phyloP scores from a whole-genome alignment of 2,113 vertebrate genomes.

The Orientallactaga bullata region DNA sequence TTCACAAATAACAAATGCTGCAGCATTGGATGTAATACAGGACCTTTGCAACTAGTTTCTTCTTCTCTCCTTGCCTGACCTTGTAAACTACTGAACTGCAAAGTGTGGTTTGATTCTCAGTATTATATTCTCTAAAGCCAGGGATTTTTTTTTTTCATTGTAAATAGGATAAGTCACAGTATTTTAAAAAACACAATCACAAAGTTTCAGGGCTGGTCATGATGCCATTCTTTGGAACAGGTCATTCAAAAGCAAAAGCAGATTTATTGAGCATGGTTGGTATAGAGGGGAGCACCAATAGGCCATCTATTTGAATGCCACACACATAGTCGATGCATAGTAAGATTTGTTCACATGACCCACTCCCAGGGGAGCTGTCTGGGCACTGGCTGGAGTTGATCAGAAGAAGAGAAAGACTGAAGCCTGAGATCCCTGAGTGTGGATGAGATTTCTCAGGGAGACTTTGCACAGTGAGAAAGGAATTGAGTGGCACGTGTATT shows the following conservation, averaged over 20 bases:
- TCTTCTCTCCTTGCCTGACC: conserved; percentile 56
- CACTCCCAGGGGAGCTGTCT: neutral
- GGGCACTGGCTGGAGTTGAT: neutral
- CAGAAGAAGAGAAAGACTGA: neutral
- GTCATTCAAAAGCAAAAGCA: neutral
- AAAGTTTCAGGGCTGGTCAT: neutral
- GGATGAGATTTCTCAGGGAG: neutral
- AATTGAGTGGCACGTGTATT: neutral
- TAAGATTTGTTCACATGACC: neutral
- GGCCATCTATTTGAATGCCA: no score
- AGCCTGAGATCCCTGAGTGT: neutral
- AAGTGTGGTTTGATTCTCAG: conserved; percentile 45
- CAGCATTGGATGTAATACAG: conserved; percentile 34
- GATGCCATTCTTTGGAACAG: neutral
- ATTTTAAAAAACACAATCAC: neutral
- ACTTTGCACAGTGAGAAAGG: neutral
- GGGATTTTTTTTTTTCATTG: neutral
- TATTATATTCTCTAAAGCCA: neutral
- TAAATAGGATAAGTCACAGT: conserved; percentile 31
- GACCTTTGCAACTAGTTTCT: neutral
- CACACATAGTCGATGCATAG: neutral
- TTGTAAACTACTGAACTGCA: conserved; percentile 57
- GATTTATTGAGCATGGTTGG: neutral
- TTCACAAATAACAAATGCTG: conserved; percentile 31
- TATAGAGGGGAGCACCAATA: accelerated